Evolutionary conservation across 2,113 vertebrate genomes (phyloP), one percentile per base, ranked within the genome.

Genomic region (Chaetodon trifascialis): DNA sequence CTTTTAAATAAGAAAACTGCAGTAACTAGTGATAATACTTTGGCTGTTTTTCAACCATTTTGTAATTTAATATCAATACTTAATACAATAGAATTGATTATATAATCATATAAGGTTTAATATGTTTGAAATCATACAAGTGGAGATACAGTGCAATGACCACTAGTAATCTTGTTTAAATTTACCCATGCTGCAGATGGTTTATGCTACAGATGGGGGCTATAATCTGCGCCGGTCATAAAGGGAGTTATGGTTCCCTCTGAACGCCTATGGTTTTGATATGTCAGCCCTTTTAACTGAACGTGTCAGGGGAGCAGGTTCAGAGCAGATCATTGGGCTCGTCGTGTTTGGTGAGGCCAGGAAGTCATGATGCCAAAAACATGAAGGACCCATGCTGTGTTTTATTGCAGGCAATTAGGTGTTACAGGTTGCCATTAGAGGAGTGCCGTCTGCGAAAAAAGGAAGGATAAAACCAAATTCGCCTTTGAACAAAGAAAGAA

Each of bases 331-430:
- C 76, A 67, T 62, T 40, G 73, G 55, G 46, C 40, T 80, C 59
- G 38, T 62, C 44, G 21, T 76, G 83, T 75, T 80, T 64, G 51
- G 63, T 76, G 62, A 88, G 70, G 68, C 80, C 80, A 79, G 80
- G 74, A 89, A 83, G 80, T 73, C 75, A 60, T 9, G 64, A 82
- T 68, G 81, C 76, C 89, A 88, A 83, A 77, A 86, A 86, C 83
- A 80, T 71, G 60, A 91, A 88, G 80, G 73, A 70, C 65, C 64
- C 86, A 60, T 40, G 83, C 88, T 92, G 83, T 21, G 76, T 82
- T 88, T 85, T 91, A 90, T 88, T 88, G 81, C 76, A 70, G 68
- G 78, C 87, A 83, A 86, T 92, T 89, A 91, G 84, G 84, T 83
- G 79, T 90, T 80, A 91, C 83, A 93, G 87, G 89, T 88, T 88